Evolutionary conservation across 1,140 invertebrate genomes (phyloP), one percentile per base, ranked within the genome.

Genomic region (Drosophila sulfurigaster): DNA sequence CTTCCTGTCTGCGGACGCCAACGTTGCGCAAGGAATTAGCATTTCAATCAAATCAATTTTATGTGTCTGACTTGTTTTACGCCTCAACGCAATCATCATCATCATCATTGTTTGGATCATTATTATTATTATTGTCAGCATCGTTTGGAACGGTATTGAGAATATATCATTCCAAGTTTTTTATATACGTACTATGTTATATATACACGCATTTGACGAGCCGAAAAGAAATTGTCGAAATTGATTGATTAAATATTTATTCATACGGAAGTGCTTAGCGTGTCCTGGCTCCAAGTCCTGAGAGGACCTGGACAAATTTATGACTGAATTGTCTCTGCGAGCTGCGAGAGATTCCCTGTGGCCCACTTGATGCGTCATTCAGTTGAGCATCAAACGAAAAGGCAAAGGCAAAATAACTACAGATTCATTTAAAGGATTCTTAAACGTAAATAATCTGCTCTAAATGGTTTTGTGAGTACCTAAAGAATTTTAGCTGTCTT

Each of bases 161-260:
- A 81, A 66, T 75, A 63, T 86, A 71, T 82, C 79, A 51, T 63
- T 75, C 43, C 20, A 11, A 32, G 65, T 71, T 67, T 70, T 70
- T 67, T 62, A 80, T 88, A 52, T 63, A 28, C 20, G 28, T 51
- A 76, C 6, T 46, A 45, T 79, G 11, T 48, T 46, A 45, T 79
- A 16, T 48, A 49, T 49, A 49, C 30, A 28, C 30, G 32, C 51
- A 35, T 87, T 75, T 83, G 80, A 88, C 69, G 76, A 83, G 80
- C 83, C 62, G 43, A 46, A 69, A 64, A 75, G 65, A 78, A 86
- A 86, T 87, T 76, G 82, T 72, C 69, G 66, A 88, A 87, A 83
- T 88, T 87, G 83, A 87, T 87, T 88, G 83, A 87, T 87, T 88
- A 88, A 87, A 87, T 87, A 87, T 88, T 87, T 87, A 87, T 88